Evolutionary conservation across 2,797 vertebrate species (phyloP).

Genomic region (Poeciliopsis gracilis): DNA sequence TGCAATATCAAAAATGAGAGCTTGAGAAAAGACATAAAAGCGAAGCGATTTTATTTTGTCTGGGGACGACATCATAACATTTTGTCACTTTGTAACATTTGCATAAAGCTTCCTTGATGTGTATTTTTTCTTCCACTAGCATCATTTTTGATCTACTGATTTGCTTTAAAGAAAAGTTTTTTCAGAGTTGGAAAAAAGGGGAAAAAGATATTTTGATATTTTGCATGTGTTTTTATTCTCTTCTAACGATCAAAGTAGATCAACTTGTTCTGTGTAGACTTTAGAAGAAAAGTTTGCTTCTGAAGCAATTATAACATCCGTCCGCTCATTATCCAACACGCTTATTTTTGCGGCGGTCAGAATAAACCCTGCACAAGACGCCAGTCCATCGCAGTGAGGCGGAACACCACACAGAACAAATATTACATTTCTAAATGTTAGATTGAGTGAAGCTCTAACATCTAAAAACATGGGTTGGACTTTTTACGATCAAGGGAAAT

Average conservation of each 20-base stretch:
- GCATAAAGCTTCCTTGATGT: not conserved
- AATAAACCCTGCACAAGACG: no score
- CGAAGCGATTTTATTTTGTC: not conserved
- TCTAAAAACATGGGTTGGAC: not conserved
- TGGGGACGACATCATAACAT: not conserved
- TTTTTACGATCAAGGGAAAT: not conserved
- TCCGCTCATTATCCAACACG: no score
- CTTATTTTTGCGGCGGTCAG: no score
- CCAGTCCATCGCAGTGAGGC: no score
- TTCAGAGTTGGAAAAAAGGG: not conserved
- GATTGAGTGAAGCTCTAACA: not conserved
- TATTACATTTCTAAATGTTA: not conserved
- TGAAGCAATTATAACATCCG: not conserved
- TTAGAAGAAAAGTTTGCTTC: not conserved
- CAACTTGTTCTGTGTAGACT: not conserved
- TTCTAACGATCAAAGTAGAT: not conserved
- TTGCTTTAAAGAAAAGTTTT: not conserved
- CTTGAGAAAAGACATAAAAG: not conserved
- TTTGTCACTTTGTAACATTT: not conserved
- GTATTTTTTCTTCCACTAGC: not conserved
- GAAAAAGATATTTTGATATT: not conserved
- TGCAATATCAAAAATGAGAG: not conserved
- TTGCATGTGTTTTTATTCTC: not conserved
- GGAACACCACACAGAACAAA: not conserved
- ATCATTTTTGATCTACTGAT: not conserved